Base-by-base conservation (phyloP, 2,888 invertebrate genomes). In the Lordiphosa andalusiaca region DNA sequence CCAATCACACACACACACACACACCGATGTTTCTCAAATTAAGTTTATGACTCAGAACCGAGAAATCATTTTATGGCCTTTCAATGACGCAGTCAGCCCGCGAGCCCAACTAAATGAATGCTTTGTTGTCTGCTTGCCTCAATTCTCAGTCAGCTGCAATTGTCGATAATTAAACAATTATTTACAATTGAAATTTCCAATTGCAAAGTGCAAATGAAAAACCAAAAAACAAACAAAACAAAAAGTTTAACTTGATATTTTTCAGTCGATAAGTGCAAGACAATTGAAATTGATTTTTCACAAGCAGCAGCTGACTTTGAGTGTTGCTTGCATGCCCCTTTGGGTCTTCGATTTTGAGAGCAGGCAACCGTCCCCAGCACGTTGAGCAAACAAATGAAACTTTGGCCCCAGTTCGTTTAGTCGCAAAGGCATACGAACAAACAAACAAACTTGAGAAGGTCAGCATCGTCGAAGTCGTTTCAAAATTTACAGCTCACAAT, bases 201-300 rank as follows among this genome's bases (percentile, higher is more conserved):
- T 81, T 65, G 63, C 50, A 61, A 58, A 63, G 55, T 54, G 68
- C 60, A 72, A 60, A 55, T 46, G 60, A 53, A 63, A 67, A 55
- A 40, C 46, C 42, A 57, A 39, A 56, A 39, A 50, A 48, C 50
- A 52, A 48, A 64, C 51, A 64, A 63, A 44, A 44, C 21, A 13
- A 46, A 54, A 44, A 23, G 53, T 42, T 53, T 60, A 39, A 59
- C 12, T 60, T 44, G 46, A 46, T 53, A 30, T 46, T 46, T 21
- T 16, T 13, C 30, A 41, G 7, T 42, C 56, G 50, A 63, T 67
- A 65, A 73, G 67, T 80, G 74, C 57, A 56, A 75, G 65, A 63
- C 81, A 81, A 75, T 75, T 73, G 77, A 68, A 82, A 82, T 82
- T 78, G 71, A 78, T 82, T 76, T 76, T 74, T 39, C 53, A 57